These are phyloP conservation scores for Sinocyclocheilus anophthalmus DNA, from an alignment of 2,113 vertebrate species.

Conservation along the genomic window DNA sequence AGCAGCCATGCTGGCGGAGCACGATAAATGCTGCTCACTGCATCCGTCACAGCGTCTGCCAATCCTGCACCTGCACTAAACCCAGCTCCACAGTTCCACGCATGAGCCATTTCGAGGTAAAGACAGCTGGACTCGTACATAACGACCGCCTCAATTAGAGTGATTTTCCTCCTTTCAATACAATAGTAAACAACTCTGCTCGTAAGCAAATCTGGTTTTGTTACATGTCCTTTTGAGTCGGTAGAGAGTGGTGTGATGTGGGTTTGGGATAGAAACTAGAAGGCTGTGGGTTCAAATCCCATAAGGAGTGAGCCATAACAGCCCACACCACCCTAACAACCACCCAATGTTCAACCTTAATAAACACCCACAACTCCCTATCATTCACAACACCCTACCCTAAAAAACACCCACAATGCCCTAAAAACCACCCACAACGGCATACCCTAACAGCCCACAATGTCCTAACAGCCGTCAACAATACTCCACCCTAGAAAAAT, in stretches of 20 bases:
- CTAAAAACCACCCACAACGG: too few relatives aligned
- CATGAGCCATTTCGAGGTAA: not conserved
- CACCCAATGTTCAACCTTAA: too few relatives aligned
- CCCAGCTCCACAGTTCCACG: not conserved
- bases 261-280: too few relatives aligned
- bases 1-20: not conserved
- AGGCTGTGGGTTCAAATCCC: too few relatives aligned
- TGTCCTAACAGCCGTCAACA: too few relatives aligned
- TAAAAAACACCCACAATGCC: not conserved
- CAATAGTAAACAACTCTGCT: not conserved
- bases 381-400: not conserved
- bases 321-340: not conserved
- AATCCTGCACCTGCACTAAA: slow-evolving; percentile 16
- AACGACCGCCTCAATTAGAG: not conserved
- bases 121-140: not conserved
- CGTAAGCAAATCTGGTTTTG: not conserved
- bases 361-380: too few relatives aligned
- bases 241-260: too few relatives aligned
- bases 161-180: not conserved
- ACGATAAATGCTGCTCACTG: not conserved
- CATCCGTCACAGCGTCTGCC: not conserved
- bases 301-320: too few relatives aligned
- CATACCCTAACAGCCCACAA: too few relatives aligned
- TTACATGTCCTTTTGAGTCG: too few relatives aligned
- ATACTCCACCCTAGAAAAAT: too few relatives aligned